Conservation (phyloP, 2,797 vertebrate genomes). For the Thamnophis elegans region DNA sequence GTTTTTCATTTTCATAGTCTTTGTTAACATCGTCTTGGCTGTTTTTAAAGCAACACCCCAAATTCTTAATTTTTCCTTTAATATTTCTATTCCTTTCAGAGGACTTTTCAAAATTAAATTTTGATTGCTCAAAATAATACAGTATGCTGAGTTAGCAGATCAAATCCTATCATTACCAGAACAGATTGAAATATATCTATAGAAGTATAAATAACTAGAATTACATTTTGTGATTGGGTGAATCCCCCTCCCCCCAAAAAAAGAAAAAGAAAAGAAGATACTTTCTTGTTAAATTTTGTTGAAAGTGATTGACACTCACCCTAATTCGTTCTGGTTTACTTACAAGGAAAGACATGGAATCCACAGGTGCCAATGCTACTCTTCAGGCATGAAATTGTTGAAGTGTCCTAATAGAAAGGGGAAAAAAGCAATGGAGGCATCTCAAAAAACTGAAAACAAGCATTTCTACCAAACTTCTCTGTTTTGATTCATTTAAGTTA, state of each 20-base stretch:
- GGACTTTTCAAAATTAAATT: background rate
- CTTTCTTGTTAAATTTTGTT: conserved; percentile 41
- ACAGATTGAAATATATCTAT: background rate
- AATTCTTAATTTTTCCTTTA: background rate
- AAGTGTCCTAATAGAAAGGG: conserved; percentile 52
- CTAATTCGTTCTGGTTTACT: conserved; percentile 79
- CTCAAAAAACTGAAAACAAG: background rate
- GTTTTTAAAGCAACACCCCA: background rate
- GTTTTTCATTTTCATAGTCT: background rate
- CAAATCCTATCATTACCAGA: background rate
- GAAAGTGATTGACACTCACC: conserved; percentile 73
- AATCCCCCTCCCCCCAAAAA: background rate
- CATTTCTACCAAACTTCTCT: background rate
- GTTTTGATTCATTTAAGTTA: background rate
- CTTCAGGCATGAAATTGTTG: conserved; percentile 46
- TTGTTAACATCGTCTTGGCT: background rate
- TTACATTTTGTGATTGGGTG: background rate
- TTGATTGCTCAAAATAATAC: background rate
- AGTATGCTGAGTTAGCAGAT: background rate
- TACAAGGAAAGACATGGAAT: conserved; percentile 82
- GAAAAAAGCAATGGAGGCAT: conserved; percentile 18
- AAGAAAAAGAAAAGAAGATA: conserved; percentile 17
- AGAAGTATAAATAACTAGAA: conserved; percentile 18
- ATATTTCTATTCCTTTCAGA: background rate
- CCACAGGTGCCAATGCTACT: conserved; percentile 56